These are phyloP conservation scores for Garrulus glandarius DNA, from an alignment of 2,797 vertebrate species.

Conservation along the genomic window DNA sequence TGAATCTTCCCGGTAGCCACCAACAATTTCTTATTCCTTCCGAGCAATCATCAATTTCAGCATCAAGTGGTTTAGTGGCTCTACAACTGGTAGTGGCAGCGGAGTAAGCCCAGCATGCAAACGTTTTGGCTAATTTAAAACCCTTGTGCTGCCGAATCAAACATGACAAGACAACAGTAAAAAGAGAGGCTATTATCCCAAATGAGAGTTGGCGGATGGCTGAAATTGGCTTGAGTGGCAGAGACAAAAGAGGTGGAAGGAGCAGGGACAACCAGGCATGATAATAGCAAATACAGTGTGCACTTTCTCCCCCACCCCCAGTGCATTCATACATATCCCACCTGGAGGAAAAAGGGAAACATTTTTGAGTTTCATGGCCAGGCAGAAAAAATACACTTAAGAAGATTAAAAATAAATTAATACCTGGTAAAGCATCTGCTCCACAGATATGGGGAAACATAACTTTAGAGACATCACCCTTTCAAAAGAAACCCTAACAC, in stretches of 20 bases:
- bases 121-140: constrained; percentile 78
- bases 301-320: neutral
- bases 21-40: constrained; percentile 71
- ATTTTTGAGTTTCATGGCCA: neutral
- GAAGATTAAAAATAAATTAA: neutral
- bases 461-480: neutral
- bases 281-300: constrained; percentile 25
- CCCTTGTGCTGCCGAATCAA: constrained; percentile 74
- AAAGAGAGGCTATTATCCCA: constrained; percentile 76
- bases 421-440: neutral
- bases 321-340: neutral
- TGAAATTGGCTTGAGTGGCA: constrained; percentile 73
- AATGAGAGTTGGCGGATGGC: constrained; percentile 68
- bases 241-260: constrained; percentile 64
- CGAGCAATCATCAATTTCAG: constrained; percentile 73
- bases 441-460: neutral
- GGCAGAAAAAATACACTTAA: neutral
- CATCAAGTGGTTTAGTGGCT: constrained; percentile 69
- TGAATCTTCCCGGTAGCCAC: constrained; percentile 63
- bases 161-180: constrained; percentile 74
- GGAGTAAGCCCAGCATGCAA: constrained; percentile 70
- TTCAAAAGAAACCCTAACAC: neutral
- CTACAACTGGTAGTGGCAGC: constrained; percentile 51
- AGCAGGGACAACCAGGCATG: constrained; percentile 39
- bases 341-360: neutral